Evolutionary conservation across 2,888 invertebrate genomes (phyloP).

Genomic region (Germaria angustata): DNA sequence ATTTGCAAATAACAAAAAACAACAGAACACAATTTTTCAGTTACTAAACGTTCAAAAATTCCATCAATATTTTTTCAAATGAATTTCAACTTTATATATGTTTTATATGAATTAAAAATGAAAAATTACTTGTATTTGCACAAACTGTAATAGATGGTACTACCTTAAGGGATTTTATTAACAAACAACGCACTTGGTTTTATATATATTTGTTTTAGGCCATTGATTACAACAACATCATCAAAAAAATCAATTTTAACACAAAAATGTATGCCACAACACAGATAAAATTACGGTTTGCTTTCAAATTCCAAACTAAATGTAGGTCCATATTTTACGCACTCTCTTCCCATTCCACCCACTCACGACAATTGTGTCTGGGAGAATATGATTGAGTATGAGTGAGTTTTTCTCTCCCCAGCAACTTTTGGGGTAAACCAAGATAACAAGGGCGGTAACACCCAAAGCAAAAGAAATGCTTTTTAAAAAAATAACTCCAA

Average conservation of each 20-base stretch:
- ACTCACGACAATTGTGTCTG: not conserved
- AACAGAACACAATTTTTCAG: no score
- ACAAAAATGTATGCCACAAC: constrained; percentile 2
- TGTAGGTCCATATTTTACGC: not conserved
- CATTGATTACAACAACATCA: not conserved
- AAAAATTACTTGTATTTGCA: not conserved
- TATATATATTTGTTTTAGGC: not conserved
- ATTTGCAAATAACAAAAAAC: not conserved
- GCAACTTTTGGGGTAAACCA: not conserved
- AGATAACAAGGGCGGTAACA: constrained; percentile 18
- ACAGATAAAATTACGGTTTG: constrained; percentile 11
- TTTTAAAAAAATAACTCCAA: not conserved
- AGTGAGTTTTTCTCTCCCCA: constrained; percentile 1
- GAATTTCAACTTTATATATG: no score
- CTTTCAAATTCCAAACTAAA: not conserved
- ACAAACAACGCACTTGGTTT: not conserved
- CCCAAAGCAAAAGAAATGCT: constrained; percentile 1
- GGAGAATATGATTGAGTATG: not conserved
- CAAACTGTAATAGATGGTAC: not conserved
- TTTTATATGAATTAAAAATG: no score
- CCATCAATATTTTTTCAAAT: no score
- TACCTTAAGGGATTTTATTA: not conserved
- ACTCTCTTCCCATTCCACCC: not conserved
- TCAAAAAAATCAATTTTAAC: no score
- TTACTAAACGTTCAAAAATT: no score